Base-by-base conservation (phyloP, 2,113 vertebrate genomes). In the Prochilodus magdalenae region DNA sequence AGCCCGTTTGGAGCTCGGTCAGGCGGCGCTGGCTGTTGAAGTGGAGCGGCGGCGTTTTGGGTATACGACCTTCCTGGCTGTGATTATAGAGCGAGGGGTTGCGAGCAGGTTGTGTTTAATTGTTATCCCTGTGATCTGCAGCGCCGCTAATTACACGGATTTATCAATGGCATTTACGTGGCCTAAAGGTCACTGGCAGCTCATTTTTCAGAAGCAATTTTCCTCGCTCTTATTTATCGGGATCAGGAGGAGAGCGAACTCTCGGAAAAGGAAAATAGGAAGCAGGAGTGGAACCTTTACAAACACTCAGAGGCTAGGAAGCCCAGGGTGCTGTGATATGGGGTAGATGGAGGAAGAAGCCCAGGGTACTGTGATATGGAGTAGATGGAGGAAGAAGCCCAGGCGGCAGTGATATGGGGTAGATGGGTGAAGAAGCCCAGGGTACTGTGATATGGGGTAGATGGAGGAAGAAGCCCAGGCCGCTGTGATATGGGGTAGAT, bases 71-170 rank as follows among this genome's bases (percentile, higher is more conserved):
- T 84, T 73, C 77, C 66, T 85, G 72, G 57, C 74, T 59, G 81
- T 85, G 79, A 72, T 87, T 86, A 89, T 87, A 74, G 75, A 82
- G 79, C 80, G 87, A 77, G 67, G 77, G 53, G 78, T 86, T 87
- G 89, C 86, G 87, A 86, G 85, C 89, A 88, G 89, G 87, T 89
- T 90, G 86, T 79, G 77, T 55, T 89, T 93, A 93, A 93, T 92
- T 90, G 86, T 90, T 88, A 86, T 91, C 90, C 89, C 89, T 0
- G 13, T 80, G 83, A 87, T 84, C 82, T 90, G 88, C 72, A 80
- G 70, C 40, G 77, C 53, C 87, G 87, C 87, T 90, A 92, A 92
- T 92, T 93, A 90, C 66, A 88, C 75, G 27, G 76, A 90, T 86
- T 88, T 88, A 83, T 82, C 79, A 83, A 84, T 88, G 86, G 89